Evolutionary conservation across 1,140 invertebrate genomes (phyloP), one percentile per base, ranked within the genome.

Genomic region (Pollicipes pollicipes): DNA sequence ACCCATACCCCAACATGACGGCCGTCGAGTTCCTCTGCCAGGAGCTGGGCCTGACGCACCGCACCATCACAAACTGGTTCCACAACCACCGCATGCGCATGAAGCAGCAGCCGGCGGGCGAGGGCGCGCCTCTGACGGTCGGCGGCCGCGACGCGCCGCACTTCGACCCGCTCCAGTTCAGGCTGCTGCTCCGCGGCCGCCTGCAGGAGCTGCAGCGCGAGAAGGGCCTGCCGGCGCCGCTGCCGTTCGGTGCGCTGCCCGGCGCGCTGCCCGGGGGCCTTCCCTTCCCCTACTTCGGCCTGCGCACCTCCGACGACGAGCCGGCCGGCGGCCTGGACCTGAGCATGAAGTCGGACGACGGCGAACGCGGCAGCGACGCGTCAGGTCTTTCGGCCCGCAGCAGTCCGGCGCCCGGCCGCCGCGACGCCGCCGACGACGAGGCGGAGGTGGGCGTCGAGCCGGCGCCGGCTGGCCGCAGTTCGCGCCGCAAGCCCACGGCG

Each of bases 11-110:
- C 0, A 95, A 93, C 77, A 89, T 95, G 73, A 88, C 88, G 10
- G 95, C 93, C 30, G 97, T 98, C 64, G 96, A 98, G 79, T 95
- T 95, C 75, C 83, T 99, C 68, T 93, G 94, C 17, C 85, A 87
- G 27, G 93, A 97, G 79, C 81, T 99, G 13, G 89, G 87, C 24
- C 82, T 99, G n/a, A 93, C 93, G 0, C 90, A 94, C 21, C 85
- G 95, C 74, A 98, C 95, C 63, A 97, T 99, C 72, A 95, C 93
- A n/a, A 98, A 99, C 79, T 99, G 96, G 96, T 98, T 98, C 84
- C 96, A 98, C 82, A 99, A 98, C 80, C 95, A 99, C 81, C 86
- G 96, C 71, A 99, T 98, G 93, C 85, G 97, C 69, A 84, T 98
- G 77, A 99, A 99, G 80, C 93, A 95, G 77, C 73, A 31, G 70